These are phyloP conservation scores for Polypedilum pembai DNA, from an alignment of 1,140 invertebrate species.

Conservation along the genomic window DNA sequence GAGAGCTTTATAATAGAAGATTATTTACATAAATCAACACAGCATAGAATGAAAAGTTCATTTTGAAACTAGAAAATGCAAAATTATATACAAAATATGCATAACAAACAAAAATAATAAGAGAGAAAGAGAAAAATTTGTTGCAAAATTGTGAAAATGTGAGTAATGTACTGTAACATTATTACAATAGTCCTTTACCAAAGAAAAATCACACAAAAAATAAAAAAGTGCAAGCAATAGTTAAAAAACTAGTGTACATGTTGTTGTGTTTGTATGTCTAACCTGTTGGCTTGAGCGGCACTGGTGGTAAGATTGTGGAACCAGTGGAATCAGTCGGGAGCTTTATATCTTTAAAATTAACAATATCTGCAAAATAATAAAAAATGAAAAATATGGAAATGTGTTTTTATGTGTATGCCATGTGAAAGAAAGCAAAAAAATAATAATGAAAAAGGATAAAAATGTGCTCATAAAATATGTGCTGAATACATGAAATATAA, in stretches of 20 bases:
- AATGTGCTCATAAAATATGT: no score
- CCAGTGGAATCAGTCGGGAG: conserved; percentile 72
- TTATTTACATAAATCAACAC: conserved; percentile 7
- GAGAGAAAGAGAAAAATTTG: no score
- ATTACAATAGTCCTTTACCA: not conserved
- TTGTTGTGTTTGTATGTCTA: conserved; percentile 34
- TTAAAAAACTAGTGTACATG: not conserved
- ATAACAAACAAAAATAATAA: not conserved
- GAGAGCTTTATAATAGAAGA: not conserved
- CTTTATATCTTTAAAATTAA: conserved; percentile 68
- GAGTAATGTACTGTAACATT: not conserved
- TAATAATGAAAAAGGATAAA: no score
- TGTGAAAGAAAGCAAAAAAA: no score
- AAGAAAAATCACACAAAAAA: not conserved
- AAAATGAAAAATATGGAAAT: conserved; percentile 39
- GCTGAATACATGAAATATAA: no score
- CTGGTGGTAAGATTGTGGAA: conserved; percentile 59
- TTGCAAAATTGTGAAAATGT: not conserved
- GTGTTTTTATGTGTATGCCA: conserved; percentile 32
- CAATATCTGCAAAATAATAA: conserved; percentile 61
- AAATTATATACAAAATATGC: not conserved
- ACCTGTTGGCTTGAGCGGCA: conserved; percentile 63
- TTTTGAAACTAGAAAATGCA: not conserved
- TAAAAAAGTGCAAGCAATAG: not conserved
- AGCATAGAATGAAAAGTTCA: not conserved